Evolutionary conservation across 1,140 invertebrate genomes (phyloP).

Genomic region (roundworm (Caenorhabditis elegans)): DNA sequence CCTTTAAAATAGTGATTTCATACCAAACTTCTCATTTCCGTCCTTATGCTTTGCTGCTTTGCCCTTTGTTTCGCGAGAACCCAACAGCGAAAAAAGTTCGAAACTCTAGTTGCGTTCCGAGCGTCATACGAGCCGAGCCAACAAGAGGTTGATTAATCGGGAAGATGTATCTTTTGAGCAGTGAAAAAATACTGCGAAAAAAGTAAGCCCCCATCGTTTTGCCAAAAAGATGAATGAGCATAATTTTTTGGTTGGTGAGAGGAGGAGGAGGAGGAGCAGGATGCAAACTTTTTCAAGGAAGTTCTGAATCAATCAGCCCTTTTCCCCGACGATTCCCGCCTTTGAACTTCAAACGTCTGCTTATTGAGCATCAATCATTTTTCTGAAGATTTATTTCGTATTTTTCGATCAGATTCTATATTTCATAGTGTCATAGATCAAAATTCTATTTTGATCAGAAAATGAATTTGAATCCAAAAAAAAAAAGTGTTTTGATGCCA

Average conservation of each 20-base stretch:
- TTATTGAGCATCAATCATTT: background rate
- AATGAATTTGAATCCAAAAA: too few species aligned
- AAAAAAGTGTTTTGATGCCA: too few species aligned
- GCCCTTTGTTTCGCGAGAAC: too few species aligned
- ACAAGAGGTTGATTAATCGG: slow-evolving; percentile 18
- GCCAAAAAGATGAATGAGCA: slow-evolving; percentile 4
- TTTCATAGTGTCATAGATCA: too few species aligned
- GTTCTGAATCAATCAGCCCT: slow-evolving; percentile 1
- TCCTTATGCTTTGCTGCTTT: too few species aligned
- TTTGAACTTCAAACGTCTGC: background rate
- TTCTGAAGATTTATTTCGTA: background rate
- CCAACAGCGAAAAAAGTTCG: background rate
- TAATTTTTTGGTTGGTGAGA: background rate
- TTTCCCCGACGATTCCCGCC: background rate
- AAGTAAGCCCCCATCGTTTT: slow-evolving; percentile 10
- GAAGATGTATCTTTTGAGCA: background rate
- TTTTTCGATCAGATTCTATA: too few species aligned
- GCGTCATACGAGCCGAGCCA: background rate
- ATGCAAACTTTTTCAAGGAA: background rate
- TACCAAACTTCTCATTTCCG: too few species aligned
- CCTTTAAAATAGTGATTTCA: background rate
- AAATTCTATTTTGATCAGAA: too few species aligned
- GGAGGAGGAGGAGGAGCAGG: too few species aligned
- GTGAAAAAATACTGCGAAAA: background rate
- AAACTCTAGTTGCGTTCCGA: background rate